phyloP scores from a whole-genome alignment of 2,797 vertebrate genomes.

The Cichlasoma orientale region DNA sequence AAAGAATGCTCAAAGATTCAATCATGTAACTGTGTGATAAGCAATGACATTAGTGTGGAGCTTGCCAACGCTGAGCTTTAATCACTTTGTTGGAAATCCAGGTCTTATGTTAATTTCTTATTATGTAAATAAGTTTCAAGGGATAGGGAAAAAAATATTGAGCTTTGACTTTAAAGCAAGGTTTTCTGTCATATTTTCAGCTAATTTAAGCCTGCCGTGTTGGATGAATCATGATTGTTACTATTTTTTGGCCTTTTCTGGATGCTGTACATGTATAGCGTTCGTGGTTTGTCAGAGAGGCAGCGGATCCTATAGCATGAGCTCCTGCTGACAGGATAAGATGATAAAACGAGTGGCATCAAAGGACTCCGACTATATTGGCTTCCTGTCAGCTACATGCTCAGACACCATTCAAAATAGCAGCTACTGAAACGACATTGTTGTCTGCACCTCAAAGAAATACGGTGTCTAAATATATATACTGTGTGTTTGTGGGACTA shows the following conservation, averaged over 20 bases:
- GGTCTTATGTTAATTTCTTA: background rate
- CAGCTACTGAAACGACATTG: conserved; percentile 49
- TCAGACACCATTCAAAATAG: conserved; percentile 70
- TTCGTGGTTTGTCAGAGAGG: conserved; percentile 44
- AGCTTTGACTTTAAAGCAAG: background rate
- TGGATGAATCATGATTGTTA: background rate
- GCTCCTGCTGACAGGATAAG: conserved; percentile 54
- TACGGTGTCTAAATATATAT: conserved; percentile 59
- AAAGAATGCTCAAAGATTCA: conserved; percentile 30
- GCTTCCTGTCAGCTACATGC: conserved; percentile 58
- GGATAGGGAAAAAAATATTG: background rate
- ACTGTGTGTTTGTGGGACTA: background rate
- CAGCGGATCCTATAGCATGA: conserved; percentile 22
- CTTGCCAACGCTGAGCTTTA: background rate
- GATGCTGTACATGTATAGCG: conserved; percentile 22
- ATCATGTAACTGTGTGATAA: conserved; percentile 14
- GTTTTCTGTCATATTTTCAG: background rate
- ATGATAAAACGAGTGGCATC: conserved; percentile 63
- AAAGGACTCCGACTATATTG: conserved; percentile 41
- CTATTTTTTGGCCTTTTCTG: background rate
- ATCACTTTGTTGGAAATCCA: conserved; percentile 13
- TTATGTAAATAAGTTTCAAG: background rate
- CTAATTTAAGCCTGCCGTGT: background rate
- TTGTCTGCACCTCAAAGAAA: conserved; percentile 50
- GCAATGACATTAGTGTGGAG: conserved; percentile 7